Conservation (phyloP, 2,797 vertebrate species). For the Paguma larvata region DNA sequence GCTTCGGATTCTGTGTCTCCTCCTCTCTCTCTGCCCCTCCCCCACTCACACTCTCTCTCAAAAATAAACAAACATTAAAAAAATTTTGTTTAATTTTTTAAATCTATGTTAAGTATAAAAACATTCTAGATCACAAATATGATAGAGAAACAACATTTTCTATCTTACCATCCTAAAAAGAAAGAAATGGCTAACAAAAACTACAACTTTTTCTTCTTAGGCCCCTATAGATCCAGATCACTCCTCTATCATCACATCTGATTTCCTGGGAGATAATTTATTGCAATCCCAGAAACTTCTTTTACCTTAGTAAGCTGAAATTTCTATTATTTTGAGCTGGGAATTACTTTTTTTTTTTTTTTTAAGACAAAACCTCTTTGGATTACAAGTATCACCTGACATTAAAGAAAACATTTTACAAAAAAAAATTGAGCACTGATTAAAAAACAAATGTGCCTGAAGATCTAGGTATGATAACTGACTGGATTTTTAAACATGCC, state of each 20-base stretch:
- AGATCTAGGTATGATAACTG: constrained; percentile 62
- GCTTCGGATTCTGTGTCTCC: too few species aligned
- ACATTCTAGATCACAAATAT: constrained; percentile 2
- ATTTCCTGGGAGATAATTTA: not conserved
- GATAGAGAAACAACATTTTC: not conserved
- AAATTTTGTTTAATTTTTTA: too few species aligned
- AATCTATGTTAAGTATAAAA: not conserved
- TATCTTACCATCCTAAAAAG: not conserved
- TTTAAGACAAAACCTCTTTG: not conserved
- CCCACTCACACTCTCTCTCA: too few species aligned
- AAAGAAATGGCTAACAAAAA: constrained; percentile 14
- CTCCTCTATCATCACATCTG: not conserved
- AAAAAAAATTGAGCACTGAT: constrained; percentile 44
- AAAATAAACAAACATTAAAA: too few species aligned
- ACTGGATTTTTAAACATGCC: constrained; percentile 58
- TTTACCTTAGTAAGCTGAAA: not conserved
- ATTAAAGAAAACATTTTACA: constrained; percentile 52
- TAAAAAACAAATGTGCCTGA: constrained; percentile 60
- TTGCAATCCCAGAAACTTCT: not conserved
- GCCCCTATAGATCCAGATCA: not conserved
- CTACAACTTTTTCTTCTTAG: constrained; percentile 20
- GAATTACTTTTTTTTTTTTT: not conserved
- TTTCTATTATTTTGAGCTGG: constrained; percentile 16
- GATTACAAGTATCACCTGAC: constrained; percentile 15
- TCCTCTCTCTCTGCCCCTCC: too few species aligned